Base-by-base conservation (phyloP, 2,888 invertebrate species). In the Osedax fenrisi region DNA sequence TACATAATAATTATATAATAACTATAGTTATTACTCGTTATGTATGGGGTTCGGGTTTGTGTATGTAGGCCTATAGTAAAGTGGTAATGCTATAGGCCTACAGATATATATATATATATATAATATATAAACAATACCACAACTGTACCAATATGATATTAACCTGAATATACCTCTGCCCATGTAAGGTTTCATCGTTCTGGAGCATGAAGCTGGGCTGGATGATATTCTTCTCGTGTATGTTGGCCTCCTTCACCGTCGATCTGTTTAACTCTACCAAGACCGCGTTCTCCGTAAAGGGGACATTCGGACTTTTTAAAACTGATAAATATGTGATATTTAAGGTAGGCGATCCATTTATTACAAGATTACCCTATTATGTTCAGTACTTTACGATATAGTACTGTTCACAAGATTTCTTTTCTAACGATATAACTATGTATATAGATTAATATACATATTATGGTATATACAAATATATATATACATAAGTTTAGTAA, bases 161-260 rank as follows among this genome's bases (percentile, higher is more conserved):
- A n/a, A n/a, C n/a, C n/a, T n/a, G n/a, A n/a, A n/a, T n/a, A n/a
- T n/a, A n/a, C 41, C 41, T 17, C 23, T 21, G 5, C 23, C 64
- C 3, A 3, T 64, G 10, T 21, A 5, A 64, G 64, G 71, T 85
- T 41, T 85, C 85, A 0, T 85, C 85, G 2, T 85, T 85, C 79
- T 86, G 86, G 86, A 83, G 83, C 13, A 82, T 82, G 73, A 83
- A 83, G 26, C 78, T 86, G 67, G 77, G 85, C 3, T 86, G 86
- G 86, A 84, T 85, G 80, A 84, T 85, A 22, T 86, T 86, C 78
- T 86, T 86, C 77, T 85, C 85, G 75, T 85, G 85, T 77, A 85
- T 86, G 81, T 79, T 86, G 27, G 80, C 84, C n/a, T 80, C 83
- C 2, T 83, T 83, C 77, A 84, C 84, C 10, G 82, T 83, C 2